Evolutionary conservation across 1,140 invertebrate species (phyloP), one percentile per base, ranked within the genome.

Genomic region (Cherax destructor): DNA sequence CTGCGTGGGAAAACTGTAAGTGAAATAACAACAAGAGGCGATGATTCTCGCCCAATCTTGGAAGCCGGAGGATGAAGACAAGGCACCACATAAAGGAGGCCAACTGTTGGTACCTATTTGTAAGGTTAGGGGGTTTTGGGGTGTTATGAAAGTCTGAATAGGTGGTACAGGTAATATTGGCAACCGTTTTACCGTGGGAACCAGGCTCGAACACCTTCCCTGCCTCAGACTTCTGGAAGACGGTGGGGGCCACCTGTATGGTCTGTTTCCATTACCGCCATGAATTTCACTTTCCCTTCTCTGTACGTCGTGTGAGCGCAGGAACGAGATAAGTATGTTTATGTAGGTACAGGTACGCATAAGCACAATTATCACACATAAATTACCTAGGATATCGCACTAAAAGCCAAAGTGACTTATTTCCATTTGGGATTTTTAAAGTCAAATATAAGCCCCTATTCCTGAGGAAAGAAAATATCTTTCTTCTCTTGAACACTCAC

Each of bases 111-210:
- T 65, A 41, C 10, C 47, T 80, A 65, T 88, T 74, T 72, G 30
- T 56, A 59, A 30, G 52, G 50, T 56, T 6, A 30, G 74, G 88
- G 56, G 9, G 72, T 72, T 21, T 61, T 61, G 21, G 65, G 83
- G 56, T 30, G 78, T 80, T 81, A 88, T 80, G 79, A 47, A 81
- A 61, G 72, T 41, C 41, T 85, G 88, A 84, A 84, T 90, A 78
- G 81, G 79, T 83, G 52, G 79, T 52, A 79, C 86, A 88, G 86
- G 86, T 88, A 88, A 88, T 88, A 88, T 88, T 79, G 86, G 86
- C 56, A 80, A 69, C 86, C 86, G 86, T 88, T 88, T 86, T 88
- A 80, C 86, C 86, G 86, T 88, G 76, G 77, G 76, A 59, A 21
- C 77, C 1, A 79, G 77, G 30, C 77, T 41, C 21, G 77, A 52